Conservation (phyloP, 2,113 vertebrate genomes). For the Passer montanus region DNA sequence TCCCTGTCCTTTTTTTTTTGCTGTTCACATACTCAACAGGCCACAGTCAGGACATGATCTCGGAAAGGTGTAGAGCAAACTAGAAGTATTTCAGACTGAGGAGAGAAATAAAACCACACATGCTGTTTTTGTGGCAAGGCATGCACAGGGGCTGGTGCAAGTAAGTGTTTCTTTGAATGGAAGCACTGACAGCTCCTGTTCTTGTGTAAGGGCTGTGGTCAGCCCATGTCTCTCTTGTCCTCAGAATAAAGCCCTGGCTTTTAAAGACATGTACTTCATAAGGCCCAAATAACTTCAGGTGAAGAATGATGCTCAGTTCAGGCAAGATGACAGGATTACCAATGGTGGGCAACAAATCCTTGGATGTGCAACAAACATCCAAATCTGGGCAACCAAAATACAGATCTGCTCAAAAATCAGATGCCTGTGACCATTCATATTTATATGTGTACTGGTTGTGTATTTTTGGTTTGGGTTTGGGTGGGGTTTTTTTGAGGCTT, state of each 20-base stretch:
- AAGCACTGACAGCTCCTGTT: not conserved
- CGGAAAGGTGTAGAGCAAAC: not conserved
- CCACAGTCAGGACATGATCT: not conserved
- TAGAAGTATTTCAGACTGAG: not conserved
- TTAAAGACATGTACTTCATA: not conserved
- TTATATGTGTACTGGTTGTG: not conserved
- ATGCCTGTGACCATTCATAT: not conserved
- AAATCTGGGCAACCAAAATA: not conserved
- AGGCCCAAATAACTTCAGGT: not conserved
- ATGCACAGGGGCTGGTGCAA: not conserved
- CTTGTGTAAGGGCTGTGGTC: not conserved
- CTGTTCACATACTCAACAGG: not conserved
- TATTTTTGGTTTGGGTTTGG: not conserved
- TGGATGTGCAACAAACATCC: too few species aligned
- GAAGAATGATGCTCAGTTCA: not conserved
- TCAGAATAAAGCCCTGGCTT: not conserved
- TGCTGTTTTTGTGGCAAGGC: not conserved
- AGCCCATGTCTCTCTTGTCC: accelerated
- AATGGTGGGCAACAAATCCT: not conserved
- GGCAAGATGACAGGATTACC: not conserved
- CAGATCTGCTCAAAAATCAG: not conserved
- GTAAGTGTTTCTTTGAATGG: not conserved
- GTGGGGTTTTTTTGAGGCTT: accelerated
- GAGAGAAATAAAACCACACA: not conserved
- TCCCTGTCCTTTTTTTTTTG: not conserved